Conservation (phyloP, 53 echinoderm and acorn worm genomes). For the Hippasteria phrygiana region DNA sequence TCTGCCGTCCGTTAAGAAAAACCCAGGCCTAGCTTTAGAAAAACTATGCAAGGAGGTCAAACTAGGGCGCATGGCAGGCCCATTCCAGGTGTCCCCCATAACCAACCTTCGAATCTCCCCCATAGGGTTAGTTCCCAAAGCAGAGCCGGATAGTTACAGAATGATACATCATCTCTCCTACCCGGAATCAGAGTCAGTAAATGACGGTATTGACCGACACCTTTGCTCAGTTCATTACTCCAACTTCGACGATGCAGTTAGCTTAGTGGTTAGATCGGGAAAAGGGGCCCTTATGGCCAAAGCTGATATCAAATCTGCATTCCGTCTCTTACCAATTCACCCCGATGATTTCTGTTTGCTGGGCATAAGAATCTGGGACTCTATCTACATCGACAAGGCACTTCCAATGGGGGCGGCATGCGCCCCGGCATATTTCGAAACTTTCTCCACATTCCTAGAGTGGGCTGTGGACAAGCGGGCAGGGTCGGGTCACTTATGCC, state of each 20-base stretch:
- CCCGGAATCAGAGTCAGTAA: slow-evolving; percentile 10
- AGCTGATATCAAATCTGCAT: slow-evolving; percentile 39
- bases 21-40: neutral
- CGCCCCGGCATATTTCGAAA: no score
- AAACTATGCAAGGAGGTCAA: neutral
- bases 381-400: no score
- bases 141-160: neutral
- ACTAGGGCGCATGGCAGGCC: slow-evolving; percentile 24
- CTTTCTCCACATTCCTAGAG: no score
- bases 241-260: slow-evolving; percentile 35
- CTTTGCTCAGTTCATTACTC: slow-evolving; percentile 28
- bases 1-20: neutral
- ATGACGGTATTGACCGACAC: slow-evolving; percentile 17
- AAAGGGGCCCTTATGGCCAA: neutral
- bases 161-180: slow-evolving; percentile 17
- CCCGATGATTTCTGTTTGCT: no score
- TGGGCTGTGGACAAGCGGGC: no score
- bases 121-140: slow-evolving; percentile 19
- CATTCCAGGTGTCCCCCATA: neutral
- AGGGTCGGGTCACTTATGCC: no score
- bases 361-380: no score
- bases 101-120: neutral
- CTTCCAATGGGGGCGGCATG: no score
- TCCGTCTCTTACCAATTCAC: no score
- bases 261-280: neutral